These are phyloP conservation scores for Hapalemur alaotrensis DNA, from an alignment of 2,797 vertebrate genomes.

Conservation along the genomic window DNA sequence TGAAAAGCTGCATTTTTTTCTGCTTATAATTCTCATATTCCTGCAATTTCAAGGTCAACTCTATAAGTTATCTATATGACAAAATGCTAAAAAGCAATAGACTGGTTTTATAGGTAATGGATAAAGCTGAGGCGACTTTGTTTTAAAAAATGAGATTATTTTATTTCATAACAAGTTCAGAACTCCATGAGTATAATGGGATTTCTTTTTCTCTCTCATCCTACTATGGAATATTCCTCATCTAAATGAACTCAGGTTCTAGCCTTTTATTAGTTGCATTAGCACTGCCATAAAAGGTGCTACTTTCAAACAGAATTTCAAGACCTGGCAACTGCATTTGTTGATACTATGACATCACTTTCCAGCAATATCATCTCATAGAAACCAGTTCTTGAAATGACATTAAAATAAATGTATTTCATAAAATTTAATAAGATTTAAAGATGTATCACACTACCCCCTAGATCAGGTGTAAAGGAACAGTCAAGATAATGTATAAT, in stretches of 20 bases:
- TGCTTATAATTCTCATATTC: background rate
- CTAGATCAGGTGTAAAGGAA: background rate
- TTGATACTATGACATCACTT: background rate
- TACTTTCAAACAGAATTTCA: background rate
- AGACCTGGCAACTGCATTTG: background rate
- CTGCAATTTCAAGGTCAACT: slow-evolving; percentile 8
- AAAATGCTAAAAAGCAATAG: slow-evolving; percentile 21
- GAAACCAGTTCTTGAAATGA: background rate
- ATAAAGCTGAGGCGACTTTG: slow-evolving; percentile 6
- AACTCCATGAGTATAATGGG: slow-evolving; percentile 16
- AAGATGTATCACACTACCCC: background rate
- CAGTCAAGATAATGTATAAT: background rate
- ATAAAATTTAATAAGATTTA: background rate
- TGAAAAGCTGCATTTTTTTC: slow-evolving; percentile 2
- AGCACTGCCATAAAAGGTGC: background rate
- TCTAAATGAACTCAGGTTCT: background rate
- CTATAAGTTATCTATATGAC: background rate
- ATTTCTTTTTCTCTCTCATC: background rate
- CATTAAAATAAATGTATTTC: background rate
- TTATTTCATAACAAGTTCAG: slow-evolving; percentile 35
- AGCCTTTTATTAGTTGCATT: background rate
- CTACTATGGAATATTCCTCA: background rate
- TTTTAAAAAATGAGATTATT: slow-evolving; percentile 47
- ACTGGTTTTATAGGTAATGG: slow-evolving; percentile 25
- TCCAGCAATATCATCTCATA: background rate